A percentile compares a stretch with the other conserved stretches of the same genome.
Evolutionary conservation across 2,113 vertebrate genomes (phyloP).

Genomic region (mouse (Mus musculus)): DNA sequence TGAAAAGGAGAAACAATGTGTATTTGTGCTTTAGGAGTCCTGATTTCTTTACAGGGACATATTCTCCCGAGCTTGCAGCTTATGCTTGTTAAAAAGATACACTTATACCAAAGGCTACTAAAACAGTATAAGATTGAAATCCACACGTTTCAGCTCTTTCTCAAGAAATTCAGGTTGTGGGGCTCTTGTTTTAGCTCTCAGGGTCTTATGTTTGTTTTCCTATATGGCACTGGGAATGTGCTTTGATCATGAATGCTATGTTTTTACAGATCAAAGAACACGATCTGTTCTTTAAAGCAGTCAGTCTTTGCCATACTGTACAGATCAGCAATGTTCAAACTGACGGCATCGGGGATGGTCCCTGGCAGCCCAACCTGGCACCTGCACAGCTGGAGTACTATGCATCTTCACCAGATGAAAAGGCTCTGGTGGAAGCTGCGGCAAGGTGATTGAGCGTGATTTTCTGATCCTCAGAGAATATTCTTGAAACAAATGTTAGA

Average conservation of each 20-base stretch:
- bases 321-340: constrained; percentile 95
- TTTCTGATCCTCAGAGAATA: constrained; percentile 11
- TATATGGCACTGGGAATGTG: constrained; percentile 1
- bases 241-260: constrained; percentile 35
- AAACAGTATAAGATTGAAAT: not conserved
- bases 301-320: constrained; percentile 97
- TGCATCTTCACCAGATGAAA: constrained; percentile 98
- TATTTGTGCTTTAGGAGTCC: not conserved
- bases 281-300: constrained; percentile 95
- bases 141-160: not conserved
- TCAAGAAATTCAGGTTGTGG: not conserved
- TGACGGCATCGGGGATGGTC: constrained; percentile 89
- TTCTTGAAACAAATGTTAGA: constrained; percentile 23
- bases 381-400: constrained; percentile 94
- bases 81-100: not conserved
- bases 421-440: constrained; percentile 96
- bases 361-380: constrained; percentile 90
- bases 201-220: constrained; percentile 26
- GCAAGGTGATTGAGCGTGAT: constrained; percentile 89
- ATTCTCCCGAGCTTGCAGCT: not conserved
- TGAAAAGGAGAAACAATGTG: constrained; percentile 17
- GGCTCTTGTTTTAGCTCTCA: not conserved
- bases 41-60: not conserved
- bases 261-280: constrained; percentile 91
- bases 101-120: not conserved